Percentiles rank a stretch among this genome's conserved stretches.
These are phyloP conservation scores for Chironomus tentans DNA, from an alignment of 2,888 invertebrate species.

Conservation along the genomic window DNA sequence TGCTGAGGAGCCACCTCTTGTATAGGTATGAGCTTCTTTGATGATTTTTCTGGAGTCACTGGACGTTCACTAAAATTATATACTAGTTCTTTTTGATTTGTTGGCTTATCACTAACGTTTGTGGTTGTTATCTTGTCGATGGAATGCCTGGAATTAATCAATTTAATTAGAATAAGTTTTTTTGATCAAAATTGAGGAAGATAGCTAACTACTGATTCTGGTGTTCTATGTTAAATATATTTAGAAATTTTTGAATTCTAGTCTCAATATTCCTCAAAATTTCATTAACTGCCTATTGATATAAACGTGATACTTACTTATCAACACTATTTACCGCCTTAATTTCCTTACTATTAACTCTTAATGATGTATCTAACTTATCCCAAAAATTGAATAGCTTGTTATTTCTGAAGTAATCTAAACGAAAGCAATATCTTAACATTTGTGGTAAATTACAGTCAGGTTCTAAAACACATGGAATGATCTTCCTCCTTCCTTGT, in stretches of 20 bases:
- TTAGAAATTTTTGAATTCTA: no score
- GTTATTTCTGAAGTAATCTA: conserved; percentile 44
- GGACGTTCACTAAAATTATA: not conserved
- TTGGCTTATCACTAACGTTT: not conserved
- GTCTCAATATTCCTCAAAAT: no score
- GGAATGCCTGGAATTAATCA: no score
- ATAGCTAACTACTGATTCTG: no score
- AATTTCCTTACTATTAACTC: not conserved
- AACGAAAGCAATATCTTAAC: conserved; percentile 54
- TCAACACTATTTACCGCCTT: not conserved
- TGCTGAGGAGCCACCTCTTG: not conserved
- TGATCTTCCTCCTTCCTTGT: conserved; percentile 52
- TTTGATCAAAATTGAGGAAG: no score
- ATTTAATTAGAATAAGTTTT: no score
- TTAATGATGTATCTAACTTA: conserved; percentile 6
- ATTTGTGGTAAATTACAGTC: conserved; percentile 54
- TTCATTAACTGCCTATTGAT: no score
- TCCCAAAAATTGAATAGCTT: conserved; percentile 16
- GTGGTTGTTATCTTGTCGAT: not conserved
- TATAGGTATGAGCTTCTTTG: not conserved
- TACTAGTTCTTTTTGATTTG: not conserved
- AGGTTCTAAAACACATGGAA: conserved; percentile 59
- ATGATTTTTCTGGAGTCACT: not conserved
- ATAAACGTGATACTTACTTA: not conserved
- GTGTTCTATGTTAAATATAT: no score